Conservation (phyloP, 1,140 invertebrate genomes). For the Pseudachorutes palmiensis region DNA sequence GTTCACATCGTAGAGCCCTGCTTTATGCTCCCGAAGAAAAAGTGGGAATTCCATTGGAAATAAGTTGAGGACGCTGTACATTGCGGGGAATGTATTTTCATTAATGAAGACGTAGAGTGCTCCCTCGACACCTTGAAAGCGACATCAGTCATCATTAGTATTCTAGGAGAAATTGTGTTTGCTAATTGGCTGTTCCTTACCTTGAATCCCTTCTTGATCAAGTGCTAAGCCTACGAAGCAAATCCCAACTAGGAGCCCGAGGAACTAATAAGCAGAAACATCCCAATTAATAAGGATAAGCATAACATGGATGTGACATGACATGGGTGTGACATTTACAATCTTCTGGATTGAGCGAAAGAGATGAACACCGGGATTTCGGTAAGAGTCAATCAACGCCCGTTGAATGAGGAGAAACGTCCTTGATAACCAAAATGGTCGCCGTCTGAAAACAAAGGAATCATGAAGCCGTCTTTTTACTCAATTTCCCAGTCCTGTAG, state of each 20-base stretch:
- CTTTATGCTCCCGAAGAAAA: conserved; percentile 66
- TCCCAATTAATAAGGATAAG: no score
- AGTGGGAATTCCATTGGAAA: conserved; percentile 69
- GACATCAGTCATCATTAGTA: no score
- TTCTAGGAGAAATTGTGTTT: no score
- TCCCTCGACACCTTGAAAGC: conserved; percentile 73
- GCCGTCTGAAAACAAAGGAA: conserved; percentile 43
- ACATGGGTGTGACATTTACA: no score
- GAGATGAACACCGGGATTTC: conserved; percentile 62
- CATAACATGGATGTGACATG: no score
- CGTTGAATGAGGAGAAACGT: conserved; percentile 60
- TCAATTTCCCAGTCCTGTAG: not conserved
- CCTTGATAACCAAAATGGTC: conserved; percentile 54
- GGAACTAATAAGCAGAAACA: conserved; percentile 47
- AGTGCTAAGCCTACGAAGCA: conserved; percentile 62
- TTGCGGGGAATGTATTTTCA: conserved; percentile 76
- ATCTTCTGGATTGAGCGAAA: conserved; percentile 65
- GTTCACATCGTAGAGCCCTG: conserved; percentile 62
- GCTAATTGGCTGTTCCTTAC: no score
- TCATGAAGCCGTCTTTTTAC: not conserved
- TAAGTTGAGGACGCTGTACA: conserved; percentile 69
- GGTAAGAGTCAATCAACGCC: conserved; percentile 55
- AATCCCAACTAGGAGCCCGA: conserved; percentile 64
- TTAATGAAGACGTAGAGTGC: conserved; percentile 71
- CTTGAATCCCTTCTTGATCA: conserved; percentile 66